A percentile compares a stretch with the other conserved stretches of the same genome.
These are phyloP conservation scores for Cremastinae sp. DNA, from an alignment of 2,888 invertebrate species.

Conservation along the genomic window DNA sequence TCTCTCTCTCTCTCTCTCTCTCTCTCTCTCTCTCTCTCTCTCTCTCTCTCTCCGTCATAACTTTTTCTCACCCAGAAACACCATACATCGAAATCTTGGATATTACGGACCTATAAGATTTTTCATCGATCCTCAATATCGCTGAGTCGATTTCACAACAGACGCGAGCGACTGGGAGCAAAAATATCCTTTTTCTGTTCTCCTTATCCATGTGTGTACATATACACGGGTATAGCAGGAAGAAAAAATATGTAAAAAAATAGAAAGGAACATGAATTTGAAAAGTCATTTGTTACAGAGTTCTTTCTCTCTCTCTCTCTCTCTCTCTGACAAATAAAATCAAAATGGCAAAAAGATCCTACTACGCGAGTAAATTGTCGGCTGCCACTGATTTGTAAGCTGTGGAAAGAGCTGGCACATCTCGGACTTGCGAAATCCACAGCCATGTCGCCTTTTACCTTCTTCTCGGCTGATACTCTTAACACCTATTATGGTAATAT, in stretches of 20 bases:
- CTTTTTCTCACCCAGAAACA: not conserved
- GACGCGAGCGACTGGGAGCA: conserved; percentile 8
- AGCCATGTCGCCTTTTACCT: too few species aligned
- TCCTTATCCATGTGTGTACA: not conserved
- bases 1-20: conserved; percentile 5
- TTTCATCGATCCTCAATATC: conserved; percentile 39
- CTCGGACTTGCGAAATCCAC: too few species aligned
- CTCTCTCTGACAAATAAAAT: not conserved
- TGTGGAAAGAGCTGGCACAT: too few species aligned
- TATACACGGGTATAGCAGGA: not conserved
- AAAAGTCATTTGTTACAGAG: too few species aligned
- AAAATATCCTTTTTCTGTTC: conserved; percentile 33
- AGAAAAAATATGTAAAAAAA: not conserved
- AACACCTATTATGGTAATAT: too few species aligned
- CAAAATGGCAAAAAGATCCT: too few species aligned
- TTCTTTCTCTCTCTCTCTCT: not conserved
- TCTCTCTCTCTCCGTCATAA: conserved; percentile 3
- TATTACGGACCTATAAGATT: conserved; percentile 48
- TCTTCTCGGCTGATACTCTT: too few species aligned
- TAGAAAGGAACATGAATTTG: not conserved
- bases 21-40: conserved; percentile 7
- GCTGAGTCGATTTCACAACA: conserved; percentile 40
- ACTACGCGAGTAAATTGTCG: too few species aligned
- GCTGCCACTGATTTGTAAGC: too few species aligned
- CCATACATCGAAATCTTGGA: conserved; percentile 25